A percentile compares a stretch with the other conserved stretches of the same genome.
phyloP scores from a whole-genome alignment of 2,113 vertebrate genomes.

The Craseonycteris thonglongyai region DNA sequence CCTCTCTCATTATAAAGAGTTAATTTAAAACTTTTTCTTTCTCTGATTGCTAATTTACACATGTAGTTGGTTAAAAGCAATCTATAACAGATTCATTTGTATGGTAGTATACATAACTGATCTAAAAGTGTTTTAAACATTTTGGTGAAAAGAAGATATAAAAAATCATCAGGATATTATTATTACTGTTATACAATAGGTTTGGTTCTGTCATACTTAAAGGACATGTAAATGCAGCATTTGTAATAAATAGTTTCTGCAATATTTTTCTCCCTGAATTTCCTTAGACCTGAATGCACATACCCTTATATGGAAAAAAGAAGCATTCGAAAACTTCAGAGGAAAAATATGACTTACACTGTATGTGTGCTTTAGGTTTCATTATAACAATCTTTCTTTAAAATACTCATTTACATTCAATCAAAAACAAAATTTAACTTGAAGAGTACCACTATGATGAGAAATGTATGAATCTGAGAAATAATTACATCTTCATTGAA shows the following conservation, averaged over 20 bases:
- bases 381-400: not conserved
- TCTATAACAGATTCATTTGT: not conserved
- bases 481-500: constrained; percentile 26
- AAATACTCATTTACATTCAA: not conserved
- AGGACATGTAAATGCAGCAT: not conserved
- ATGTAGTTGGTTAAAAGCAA: not conserved
- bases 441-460: not conserved
- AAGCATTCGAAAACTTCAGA: not conserved
- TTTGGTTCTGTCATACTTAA: not conserved
- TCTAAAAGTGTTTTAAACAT: not conserved
- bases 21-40: not conserved
- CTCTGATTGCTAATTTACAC: not conserved
- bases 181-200: not conserved
- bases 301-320: not conserved
- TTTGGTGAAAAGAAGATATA: constrained; percentile 8
- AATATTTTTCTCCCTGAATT: not conserved
- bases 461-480: constrained; percentile 41
- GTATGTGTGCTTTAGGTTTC: not conserved
- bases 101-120: not conserved
- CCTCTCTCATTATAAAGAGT: not conserved
- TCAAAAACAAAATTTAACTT: constrained; percentile 25
- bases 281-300: not conserved
- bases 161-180: not conserved
- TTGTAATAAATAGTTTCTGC: not conserved
- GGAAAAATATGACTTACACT: not conserved